phyloP scores from a whole-genome alignment of 1,140 invertebrate genomes.

The Pachyrhynchus sulphureomaculatus region DNA sequence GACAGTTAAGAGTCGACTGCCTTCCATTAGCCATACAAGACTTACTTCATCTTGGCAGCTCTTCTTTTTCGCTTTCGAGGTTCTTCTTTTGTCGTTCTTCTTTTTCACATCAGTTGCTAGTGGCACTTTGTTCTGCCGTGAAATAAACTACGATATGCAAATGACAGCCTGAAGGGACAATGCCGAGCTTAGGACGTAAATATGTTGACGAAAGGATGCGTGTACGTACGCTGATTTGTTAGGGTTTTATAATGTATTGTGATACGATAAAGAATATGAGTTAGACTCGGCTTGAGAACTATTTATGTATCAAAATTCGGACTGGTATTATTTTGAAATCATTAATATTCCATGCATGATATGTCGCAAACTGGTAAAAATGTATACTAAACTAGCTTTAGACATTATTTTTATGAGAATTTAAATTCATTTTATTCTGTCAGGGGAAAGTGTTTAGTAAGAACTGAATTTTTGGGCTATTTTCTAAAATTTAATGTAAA shows the following conservation, averaged over 20 bases:
- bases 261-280: too few species aligned
- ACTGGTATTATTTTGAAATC: too few species aligned
- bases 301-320: too few species aligned
- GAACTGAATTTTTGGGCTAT: too few species aligned
- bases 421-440: too few species aligned
- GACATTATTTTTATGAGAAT: too few species aligned
- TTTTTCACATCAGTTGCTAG: slow-evolving; percentile 28
- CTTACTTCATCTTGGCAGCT: slow-evolving; percentile 31
- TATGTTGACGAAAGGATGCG: slow-evolving; percentile 18
- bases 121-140: slow-evolving; percentile 31
- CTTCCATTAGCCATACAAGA: slow-evolving; percentile 24
- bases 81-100: slow-evolving; percentile 16
- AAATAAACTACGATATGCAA: slow-evolving; percentile 33
- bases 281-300: too few species aligned
- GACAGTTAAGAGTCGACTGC: slow-evolving; percentile 23
- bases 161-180: slow-evolving; percentile 29
- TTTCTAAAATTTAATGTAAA: too few species aligned
- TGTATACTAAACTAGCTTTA: too few species aligned
- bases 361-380: too few species aligned
- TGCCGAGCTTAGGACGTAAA: slow-evolving; percentile 25
- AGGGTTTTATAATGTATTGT: not conserved
- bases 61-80: slow-evolving; percentile 1
- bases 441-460: too few species aligned
- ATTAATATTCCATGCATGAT: too few species aligned
- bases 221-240: slow-evolving; percentile 24